Conservation (phyloP, 2,797 vertebrate species). For the Leontopithecus rosalia region DNA sequence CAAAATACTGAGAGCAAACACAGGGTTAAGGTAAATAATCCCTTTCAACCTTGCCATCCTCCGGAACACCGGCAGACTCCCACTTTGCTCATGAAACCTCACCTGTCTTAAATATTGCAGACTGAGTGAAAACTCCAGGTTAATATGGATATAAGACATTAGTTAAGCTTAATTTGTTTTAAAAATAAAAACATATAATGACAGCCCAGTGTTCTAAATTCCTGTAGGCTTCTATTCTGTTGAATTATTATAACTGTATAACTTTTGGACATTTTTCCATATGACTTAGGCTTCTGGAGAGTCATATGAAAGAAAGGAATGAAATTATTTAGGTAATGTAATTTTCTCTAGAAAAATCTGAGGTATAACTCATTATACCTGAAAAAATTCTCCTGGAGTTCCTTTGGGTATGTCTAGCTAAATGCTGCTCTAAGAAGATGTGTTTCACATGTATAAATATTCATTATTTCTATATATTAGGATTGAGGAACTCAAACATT, state of each 20-base stretch:
- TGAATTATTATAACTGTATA: background rate
- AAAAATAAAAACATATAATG: background rate
- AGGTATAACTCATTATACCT: background rate
- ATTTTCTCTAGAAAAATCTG: slow-evolving; percentile 46
- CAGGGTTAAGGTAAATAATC: background rate
- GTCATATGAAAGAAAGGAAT: background rate
- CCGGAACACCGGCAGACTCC: background rate
- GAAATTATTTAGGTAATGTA: background rate
- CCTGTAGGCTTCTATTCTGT: background rate
- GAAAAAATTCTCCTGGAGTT: slow-evolving; percentile 15
- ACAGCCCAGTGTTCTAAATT: background rate
- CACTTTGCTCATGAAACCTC: background rate
- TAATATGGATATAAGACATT: slow-evolving; percentile 8
- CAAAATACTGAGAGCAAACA: background rate
- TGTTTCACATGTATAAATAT: slow-evolving; percentile 66
- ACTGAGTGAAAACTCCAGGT: background rate
- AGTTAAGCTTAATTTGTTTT: slow-evolving; percentile 42
- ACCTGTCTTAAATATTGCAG: background rate
- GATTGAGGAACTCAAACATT: slow-evolving; percentile 74
- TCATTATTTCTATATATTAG: slow-evolving; percentile 73
- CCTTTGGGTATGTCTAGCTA: background rate
- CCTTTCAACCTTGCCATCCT: background rate
- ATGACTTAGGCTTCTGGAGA: slow-evolving; percentile 16
- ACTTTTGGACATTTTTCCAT: background rate
- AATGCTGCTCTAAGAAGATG: background rate